phyloP scores from a whole-genome alignment of 1,140 invertebrate genomes.

The Drosophila ananassae region DNA sequence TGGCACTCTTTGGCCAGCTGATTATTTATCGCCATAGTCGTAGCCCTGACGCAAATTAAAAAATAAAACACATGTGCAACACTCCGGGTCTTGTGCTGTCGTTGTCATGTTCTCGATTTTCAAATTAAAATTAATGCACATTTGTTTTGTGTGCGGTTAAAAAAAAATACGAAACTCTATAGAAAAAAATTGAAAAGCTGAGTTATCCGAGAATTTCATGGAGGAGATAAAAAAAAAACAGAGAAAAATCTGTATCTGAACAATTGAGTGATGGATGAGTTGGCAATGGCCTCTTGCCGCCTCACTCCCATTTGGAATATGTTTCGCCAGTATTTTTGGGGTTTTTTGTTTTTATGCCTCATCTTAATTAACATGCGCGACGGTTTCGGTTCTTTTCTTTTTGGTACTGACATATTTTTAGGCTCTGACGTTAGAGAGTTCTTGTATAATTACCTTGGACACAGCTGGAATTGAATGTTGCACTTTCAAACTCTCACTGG shows the following conservation, averaged over 20 bases:
- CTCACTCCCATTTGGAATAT: conserved; percentile 40
- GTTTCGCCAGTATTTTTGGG: conserved; percentile 7
- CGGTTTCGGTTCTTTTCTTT: conserved; percentile 33
- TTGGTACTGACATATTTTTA: conserved; percentile 41
- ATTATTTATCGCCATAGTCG: conserved; percentile 59
- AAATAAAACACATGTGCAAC: conserved; percentile 66
- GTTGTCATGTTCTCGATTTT: conserved; percentile 38
- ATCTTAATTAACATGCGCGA: conserved; percentile 74
- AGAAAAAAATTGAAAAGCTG: conserved; percentile 20
- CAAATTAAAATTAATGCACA: conserved; percentile 71
- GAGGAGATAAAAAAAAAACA: background rate
- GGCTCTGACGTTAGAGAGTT: conserved; percentile 51
- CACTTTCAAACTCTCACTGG: conserved; percentile 3
- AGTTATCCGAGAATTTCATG: conserved; percentile 20
- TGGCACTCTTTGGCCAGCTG: conserved; percentile 53
- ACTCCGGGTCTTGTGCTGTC: conserved; percentile 28
- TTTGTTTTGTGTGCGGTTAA: conserved; percentile 50
- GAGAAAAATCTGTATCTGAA: conserved; percentile 39
- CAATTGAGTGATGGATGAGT: conserved; percentile 80
- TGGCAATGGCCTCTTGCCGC: conserved; percentile 38
- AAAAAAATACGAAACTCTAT: conserved; percentile 12
- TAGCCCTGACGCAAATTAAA: conserved; percentile 44
- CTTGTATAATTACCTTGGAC: conserved; percentile 43
- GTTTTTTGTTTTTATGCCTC: conserved; percentile 25
- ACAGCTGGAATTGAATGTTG: conserved; percentile 1